Evolutionary conservation across 2,888 invertebrate species (phyloP), one percentile per base, ranked within the genome.

Genomic region (Mechanitis mazaeus): DNA sequence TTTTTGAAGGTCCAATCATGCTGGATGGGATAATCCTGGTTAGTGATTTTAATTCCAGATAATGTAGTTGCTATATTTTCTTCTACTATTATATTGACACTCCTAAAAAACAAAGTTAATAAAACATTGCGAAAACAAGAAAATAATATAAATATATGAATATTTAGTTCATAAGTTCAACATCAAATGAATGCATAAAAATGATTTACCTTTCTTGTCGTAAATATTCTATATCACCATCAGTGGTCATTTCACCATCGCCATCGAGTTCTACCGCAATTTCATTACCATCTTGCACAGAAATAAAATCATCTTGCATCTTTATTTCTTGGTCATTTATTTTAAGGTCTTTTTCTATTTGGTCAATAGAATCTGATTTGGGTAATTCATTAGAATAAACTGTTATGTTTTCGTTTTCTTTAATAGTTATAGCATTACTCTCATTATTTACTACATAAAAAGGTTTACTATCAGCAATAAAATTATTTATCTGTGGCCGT

Each of bases 61-160:
- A 75, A 61, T 0, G 83, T 83, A 0, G 83, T 75, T 7, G 68
- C 76, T 3, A 73, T 55, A 54, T 77, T 77, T 70, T 87, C 87
- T 69, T 87, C 87, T 66, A 83, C 85, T n/a, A 87, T 85, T 2
- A 86, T 67, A 56, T 85, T 84, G 3, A 72, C 71, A 58, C 74
- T 77, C 60, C 87, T 86, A 76, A 31, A 80, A 78, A 33, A 65
- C 20, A 61, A 64, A 60, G 35, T 5, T 2, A 35, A 35, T 35
- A 35, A 35, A 35, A 6, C 3, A 5, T 35, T 31, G 7, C 20
- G 20, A 20, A 20, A 20, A 20, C 20, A 20, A 20, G 20, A 20
- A 20, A 20, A 20, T 20, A 20, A 20, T 20, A 20, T 20, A 20
- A 20, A 20, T 20, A 20, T 20, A 20, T 20, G 20, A 20, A 20